Evolutionary conservation across 2,797 vertebrate genomes (phyloP).

Genomic region (Cryptoprocta ferox): DNA sequence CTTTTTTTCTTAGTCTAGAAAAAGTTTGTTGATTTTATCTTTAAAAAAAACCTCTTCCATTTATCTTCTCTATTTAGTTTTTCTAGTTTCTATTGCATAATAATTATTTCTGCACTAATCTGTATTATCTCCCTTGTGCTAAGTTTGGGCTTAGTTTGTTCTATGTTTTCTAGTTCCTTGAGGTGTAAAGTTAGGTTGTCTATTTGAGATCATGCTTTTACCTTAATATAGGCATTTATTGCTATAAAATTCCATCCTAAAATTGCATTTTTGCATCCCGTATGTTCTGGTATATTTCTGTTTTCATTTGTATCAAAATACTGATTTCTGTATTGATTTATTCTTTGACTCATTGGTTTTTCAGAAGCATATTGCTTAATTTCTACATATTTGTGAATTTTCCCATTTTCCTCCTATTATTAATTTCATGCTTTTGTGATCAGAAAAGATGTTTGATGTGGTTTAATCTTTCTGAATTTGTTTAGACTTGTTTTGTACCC

Average conservation of each 20-base stretch:
- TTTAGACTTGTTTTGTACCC: not conserved
- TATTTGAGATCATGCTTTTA: not conserved
- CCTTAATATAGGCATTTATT: not conserved
- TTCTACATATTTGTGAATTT: not conserved
- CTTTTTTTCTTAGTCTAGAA: too few relatives aligned
- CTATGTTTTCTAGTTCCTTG: not conserved
- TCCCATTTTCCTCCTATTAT: not conserved
- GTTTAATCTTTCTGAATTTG: not conserved
- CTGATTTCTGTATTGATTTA: not conserved
- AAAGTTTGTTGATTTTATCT: too few relatives aligned
- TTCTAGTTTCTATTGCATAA: too few relatives aligned
- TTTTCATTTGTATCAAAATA: not conserved
- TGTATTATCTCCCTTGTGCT: not conserved
- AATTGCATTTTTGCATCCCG: not conserved
- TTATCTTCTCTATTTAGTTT: too few relatives aligned
- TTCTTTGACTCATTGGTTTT: not conserved
- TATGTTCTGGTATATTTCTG: not conserved
- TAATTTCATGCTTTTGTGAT: not conserved
- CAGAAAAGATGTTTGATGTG: not conserved
- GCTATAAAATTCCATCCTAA: not conserved
- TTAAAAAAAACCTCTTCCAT: too few relatives aligned
- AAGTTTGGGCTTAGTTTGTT: not conserved
- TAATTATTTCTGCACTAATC: too few relatives aligned
- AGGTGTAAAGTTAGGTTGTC: not conserved
- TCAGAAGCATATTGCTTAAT: not conserved